Base-by-base conservation (phyloP, 2,797 vertebrate species). In the Chiroxiphia lanceolata region DNA sequence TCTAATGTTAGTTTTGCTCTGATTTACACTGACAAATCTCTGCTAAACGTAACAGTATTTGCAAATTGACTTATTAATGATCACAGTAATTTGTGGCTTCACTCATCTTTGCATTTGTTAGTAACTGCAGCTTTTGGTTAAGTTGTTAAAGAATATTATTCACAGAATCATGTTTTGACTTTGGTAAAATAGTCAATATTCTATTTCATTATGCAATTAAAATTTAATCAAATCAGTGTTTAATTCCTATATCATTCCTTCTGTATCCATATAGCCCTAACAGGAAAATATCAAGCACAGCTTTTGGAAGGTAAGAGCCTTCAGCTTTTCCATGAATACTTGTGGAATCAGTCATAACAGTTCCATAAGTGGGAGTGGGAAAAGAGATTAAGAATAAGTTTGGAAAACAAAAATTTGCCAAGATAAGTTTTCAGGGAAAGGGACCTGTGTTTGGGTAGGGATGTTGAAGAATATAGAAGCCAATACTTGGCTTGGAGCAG, bases 261-360 rank as follows among this genome's bases (percentile, higher is more conserved):
- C 42, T 81, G 15, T 93, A 57, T 94, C 63, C 89, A 27, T 97
- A 36, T 78, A 99, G 99, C 97, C 99, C 99, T 70, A 99, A 98
- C 98, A 98, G 99, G 89, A 99, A 99, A 97, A 99, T 99, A 95
- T 98, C 99, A 93, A 99, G 99, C 97, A 99, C 99, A 7, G 99
- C 99, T 50, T 99, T 99, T 96, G 99, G 99, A 97, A 99, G 99
- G 99, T 99, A 98, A 97, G 98, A 53, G 21, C 67, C 60, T 61
- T 67, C 20, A 84, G 47, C 27, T 75, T 63, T 68, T 40, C 77
- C 13, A 3, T 83, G 15, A 61, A 22, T 90, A 68, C 11, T 31
- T 61, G 33, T 79, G 53, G 57, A 84, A 87, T 80, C 45, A 71
- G 16, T 60, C 51, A 10, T 70, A 90, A 80, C 22, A 86, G 34